These are phyloP conservation scores for Misgurnus anguillicaudatus DNA, from an alignment of 2,113 vertebrate genomes.

Conservation along the genomic window DNA sequence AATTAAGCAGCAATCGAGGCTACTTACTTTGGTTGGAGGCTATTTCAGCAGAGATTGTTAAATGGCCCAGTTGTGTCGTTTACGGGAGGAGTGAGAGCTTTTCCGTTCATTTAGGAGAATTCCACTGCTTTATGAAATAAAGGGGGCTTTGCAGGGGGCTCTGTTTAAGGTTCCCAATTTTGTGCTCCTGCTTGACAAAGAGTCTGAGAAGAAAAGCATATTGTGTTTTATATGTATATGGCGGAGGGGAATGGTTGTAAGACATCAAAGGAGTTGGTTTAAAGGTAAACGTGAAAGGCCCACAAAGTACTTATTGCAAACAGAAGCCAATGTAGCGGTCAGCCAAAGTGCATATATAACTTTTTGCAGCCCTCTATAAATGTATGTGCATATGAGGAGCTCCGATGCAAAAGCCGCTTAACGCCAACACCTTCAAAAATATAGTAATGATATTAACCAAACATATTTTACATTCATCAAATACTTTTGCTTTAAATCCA, in stretches of 20 bases:
- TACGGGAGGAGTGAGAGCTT: conserved; percentile 64
- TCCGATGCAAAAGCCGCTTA: too few relatives aligned
- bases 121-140: conserved; percentile 63
- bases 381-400: too few relatives aligned
- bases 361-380: not conserved
- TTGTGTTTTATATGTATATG: conserved; percentile 67
- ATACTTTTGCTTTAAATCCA: too few relatives aligned
- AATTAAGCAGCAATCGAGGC: conserved; percentile 70
- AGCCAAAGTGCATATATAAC: conserved; percentile 46
- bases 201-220: conserved; percentile 61
- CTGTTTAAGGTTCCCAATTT: conserved; percentile 58
- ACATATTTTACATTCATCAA: too few relatives aligned
- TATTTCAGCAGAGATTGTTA: conserved; percentile 72
- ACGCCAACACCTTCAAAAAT: too few relatives aligned
- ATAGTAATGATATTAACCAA: too few relatives aligned
- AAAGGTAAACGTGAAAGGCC: conserved; percentile 58
- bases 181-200: conserved; percentile 62
- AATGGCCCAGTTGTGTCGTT: conserved; percentile 68
- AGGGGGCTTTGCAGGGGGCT: conserved; percentile 61
- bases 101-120: conserved; percentile 62
- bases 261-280: conserved; percentile 67
- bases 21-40: conserved; percentile 68
- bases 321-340: conserved; percentile 66
- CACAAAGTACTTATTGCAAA: conserved; percentile 64
- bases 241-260: conserved; percentile 55